These are phyloP conservation scores for Hydractinia echinata DNA, from an alignment of 30 jellyfish, hydroid and myxozoan species.

Conservation along the genomic window DNA sequence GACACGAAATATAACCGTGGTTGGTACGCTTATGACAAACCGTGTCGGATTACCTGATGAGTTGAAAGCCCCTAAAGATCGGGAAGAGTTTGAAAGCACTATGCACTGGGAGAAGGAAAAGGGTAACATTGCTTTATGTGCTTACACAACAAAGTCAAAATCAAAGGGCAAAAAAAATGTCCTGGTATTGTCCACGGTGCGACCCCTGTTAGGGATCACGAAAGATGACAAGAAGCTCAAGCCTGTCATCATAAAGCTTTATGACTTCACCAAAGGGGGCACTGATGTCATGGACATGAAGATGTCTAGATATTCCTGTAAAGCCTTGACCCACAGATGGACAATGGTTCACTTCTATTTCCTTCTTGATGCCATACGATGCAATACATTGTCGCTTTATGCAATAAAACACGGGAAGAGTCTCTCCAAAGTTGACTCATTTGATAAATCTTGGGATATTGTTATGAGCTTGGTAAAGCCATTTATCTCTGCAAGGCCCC, in stretches of 20 bases:
- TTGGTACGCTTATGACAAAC: conserved; percentile 35
- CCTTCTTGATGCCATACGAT: conserved; percentile 31
- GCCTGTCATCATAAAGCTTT: conserved; percentile 36
- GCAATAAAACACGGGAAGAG: conserved; percentile 37
- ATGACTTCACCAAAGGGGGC: too few species aligned
- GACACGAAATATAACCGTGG: conserved; percentile 31
- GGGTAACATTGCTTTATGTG: conserved; percentile 35
- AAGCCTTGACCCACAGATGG: conserved; percentile 38
- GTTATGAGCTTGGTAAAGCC: too few species aligned
- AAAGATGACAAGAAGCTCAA: conserved; percentile 24
- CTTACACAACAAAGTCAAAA: conserved; percentile 6
- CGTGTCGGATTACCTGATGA: conserved; percentile 36
- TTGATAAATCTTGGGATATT: neutral
- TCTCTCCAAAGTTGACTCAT: neutral
- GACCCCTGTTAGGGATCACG: conserved; percentile 43
- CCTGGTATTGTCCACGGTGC: conserved; percentile 37
- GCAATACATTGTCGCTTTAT: conserved; percentile 25
- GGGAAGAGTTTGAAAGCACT: conserved; percentile 8
- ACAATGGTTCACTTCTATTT: conserved; percentile 35
- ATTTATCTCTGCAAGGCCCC: neutral
- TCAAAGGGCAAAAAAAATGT: conserved; percentile 32
- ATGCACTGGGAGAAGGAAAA: conserved; percentile 34
- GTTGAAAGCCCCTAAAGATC: conserved; percentile 21
- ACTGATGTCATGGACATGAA: conserved; percentile 22
- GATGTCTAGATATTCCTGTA: conserved; percentile 27